phyloP scores from a whole-genome alignment of 2,888 invertebrate genomes.

The Pheosia gnoma region DNA sequence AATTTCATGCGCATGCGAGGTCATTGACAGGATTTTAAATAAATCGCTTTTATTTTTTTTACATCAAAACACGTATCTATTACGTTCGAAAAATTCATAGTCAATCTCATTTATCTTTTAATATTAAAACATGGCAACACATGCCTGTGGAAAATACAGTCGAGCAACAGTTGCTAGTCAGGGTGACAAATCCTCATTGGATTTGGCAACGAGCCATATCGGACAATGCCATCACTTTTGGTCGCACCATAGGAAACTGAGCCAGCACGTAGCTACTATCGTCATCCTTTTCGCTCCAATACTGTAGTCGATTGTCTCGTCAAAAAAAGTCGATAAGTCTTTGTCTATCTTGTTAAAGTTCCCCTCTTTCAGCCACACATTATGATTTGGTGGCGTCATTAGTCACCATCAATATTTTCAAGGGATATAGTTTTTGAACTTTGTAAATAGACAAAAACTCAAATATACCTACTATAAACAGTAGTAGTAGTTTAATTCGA shows the following conservation, averaged over 20 bases:
- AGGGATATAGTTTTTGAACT: too few species aligned
- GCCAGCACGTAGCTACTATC: background rate
- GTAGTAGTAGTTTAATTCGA: too few species aligned
- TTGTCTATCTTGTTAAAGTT: background rate
- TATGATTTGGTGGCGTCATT: background rate
- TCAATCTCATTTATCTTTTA: background rate
- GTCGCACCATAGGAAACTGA: background rate
- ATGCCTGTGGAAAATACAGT: conserved; percentile 24
- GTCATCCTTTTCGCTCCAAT: conserved; percentile 4
- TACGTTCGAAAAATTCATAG: background rate
- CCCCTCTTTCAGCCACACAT: background rate
- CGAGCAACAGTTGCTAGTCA: conserved; percentile 39
- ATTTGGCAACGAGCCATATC: conserved; percentile 35
- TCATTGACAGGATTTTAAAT: conserved; percentile 20
- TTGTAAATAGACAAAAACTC: too few species aligned
- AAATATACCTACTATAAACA: too few species aligned
- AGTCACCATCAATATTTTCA: background rate
- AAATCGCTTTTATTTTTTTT: background rate
- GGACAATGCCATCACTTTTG: conserved; percentile 16
- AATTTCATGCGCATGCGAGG: conserved; percentile 61
- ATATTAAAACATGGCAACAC: conserved; percentile 10
- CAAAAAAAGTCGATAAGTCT: conserved; percentile 2
- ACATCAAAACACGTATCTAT: background rate
- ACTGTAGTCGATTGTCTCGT: background rate
- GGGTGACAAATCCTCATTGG: conserved; percentile 27